A percentile compares a stretch with the other conserved stretches of the same genome.
These are phyloP conservation scores for Coleophora flavipennella DNA, from an alignment of 2,888 invertebrate genomes.

Conservation along the genomic window DNA sequence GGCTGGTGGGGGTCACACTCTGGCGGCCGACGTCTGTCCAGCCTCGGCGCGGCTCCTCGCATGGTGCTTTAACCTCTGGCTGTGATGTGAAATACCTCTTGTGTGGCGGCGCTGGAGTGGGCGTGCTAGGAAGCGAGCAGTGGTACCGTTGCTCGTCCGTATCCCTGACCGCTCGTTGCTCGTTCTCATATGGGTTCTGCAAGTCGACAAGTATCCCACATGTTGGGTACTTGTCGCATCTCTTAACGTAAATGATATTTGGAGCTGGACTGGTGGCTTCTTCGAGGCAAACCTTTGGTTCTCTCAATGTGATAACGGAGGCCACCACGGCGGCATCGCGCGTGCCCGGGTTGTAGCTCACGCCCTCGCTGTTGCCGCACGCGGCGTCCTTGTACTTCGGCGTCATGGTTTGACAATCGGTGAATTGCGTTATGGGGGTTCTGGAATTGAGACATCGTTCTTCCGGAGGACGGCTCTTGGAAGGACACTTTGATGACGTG, in stretches of 20 bases:
- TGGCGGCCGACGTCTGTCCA: too few species aligned
- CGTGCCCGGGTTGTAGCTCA: constrained; percentile 11
- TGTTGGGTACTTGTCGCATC: neutral
- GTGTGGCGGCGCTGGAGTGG: neutral
- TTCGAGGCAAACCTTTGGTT: constrained; percentile 5
- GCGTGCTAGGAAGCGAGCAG: neutral
- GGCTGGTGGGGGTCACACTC: neutral
- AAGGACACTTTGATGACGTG: constrained; percentile 20
- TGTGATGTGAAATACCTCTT: neutral
- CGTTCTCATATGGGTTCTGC: too few species aligned
- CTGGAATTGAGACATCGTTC: constrained; percentile 6
- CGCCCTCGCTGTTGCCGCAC: constrained; percentile 22
- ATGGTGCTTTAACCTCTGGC: neutral
- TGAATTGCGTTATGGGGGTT: constrained; percentile 39
- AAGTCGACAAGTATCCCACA: too few species aligned
- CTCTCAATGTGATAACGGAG: constrained; percentile 2
- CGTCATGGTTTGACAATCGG: constrained; percentile 44
- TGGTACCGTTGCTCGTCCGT: neutral
- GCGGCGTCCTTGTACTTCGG: constrained; percentile 29
- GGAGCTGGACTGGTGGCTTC: constrained; percentile 10
- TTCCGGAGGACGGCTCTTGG: constrained; percentile 4
- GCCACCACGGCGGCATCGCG: constrained; percentile 18
- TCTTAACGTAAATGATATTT: constrained; percentile 19
- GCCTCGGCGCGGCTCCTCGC: constrained; percentile 1
- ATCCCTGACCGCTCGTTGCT: neutral